phyloP scores from a whole-genome alignment of 2,888 invertebrate species.

The Lypha dubia region DNA sequence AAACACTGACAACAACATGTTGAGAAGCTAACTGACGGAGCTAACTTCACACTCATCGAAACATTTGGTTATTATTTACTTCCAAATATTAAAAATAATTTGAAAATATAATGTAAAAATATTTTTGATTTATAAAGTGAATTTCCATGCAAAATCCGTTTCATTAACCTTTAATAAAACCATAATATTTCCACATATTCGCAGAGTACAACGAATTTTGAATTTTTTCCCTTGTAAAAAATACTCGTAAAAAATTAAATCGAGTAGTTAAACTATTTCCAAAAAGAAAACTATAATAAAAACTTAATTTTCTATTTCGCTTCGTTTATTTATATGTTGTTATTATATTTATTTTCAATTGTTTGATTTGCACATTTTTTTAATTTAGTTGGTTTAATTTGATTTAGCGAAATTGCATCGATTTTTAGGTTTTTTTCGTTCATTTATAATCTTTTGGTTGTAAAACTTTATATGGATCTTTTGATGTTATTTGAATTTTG shows the following conservation, averaged over 20 bases:
- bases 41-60: no score
- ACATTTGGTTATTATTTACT: no score
- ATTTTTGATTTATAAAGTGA: no score
- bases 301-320: slow-evolving; percentile 49
- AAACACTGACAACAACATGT: no score
- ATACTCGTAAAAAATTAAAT: not conserved
- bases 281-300: slow-evolving; percentile 3
- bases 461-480: slow-evolving; percentile 61
- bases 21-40: no score
- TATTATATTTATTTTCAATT: slow-evolving; percentile 31
- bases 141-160: no score
- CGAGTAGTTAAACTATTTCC: not conserved
- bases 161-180: no score
- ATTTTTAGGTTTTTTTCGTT: slow-evolving; percentile 18
- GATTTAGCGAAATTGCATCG: slow-evolving; percentile 9
- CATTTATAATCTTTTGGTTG: slow-evolving; percentile 49
- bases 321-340: slow-evolving; percentile 42
- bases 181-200: not conserved
- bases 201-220: not conserved
- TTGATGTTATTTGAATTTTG: slow-evolving; percentile 50
- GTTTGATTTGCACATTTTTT: slow-evolving; percentile 8
- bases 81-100: no score
- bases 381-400: not conserved
- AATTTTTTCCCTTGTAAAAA: not conserved
- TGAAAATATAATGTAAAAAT: no score